These are phyloP conservation scores for Henricia sp. DNA, from an alignment of 53 echinoderm and acorn worm species.

Conservation along the genomic window DNA sequence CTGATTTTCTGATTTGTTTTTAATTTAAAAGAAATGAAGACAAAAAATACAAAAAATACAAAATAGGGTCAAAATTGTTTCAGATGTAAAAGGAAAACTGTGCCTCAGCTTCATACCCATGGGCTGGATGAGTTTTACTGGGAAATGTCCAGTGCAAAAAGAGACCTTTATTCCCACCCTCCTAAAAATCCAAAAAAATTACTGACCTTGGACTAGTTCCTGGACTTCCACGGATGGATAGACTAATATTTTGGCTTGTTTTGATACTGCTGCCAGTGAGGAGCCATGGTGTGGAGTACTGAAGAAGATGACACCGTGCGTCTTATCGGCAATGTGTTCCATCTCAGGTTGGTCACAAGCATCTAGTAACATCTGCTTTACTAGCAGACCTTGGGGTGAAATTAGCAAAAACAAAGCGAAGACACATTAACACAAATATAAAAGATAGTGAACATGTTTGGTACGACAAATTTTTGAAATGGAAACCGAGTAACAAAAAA, in stretches of 20 bases:
- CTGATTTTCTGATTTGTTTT: too few relatives aligned
- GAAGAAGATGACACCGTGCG: conserved; percentile 87
- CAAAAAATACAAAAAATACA: too few relatives aligned
- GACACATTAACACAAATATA: too few relatives aligned
- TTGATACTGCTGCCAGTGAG: conserved; percentile 87
- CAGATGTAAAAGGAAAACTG: not conserved
- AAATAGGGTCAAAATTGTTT: not conserved
- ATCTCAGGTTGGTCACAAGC: conserved; percentile 66
- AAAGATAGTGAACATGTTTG: too few relatives aligned
- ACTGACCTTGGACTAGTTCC: conserved; percentile 79
- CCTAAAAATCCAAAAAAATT: not conserved
- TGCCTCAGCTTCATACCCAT: not conserved
- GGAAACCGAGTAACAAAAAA: too few relatives aligned
- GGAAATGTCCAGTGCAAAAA: too few relatives aligned
- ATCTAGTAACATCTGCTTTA: conserved; percentile 94
- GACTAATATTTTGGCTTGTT: conserved; percentile 86
- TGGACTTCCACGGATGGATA: conserved; percentile 93
- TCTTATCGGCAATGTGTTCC: conserved; percentile 61
- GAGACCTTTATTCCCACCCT: too few relatives aligned
- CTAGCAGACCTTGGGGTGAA: conserved; percentile 77
- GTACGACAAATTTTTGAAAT: too few relatives aligned
- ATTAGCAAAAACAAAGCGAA: too few relatives aligned
- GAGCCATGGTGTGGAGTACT: conserved; percentile 96
- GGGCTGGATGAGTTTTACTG: not conserved
- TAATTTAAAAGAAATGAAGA: too few relatives aligned